These are phyloP conservation scores for Atherinosoma microstoma DNA, from an alignment of 2,797 vertebrate species.

Conservation along the genomic window DNA sequence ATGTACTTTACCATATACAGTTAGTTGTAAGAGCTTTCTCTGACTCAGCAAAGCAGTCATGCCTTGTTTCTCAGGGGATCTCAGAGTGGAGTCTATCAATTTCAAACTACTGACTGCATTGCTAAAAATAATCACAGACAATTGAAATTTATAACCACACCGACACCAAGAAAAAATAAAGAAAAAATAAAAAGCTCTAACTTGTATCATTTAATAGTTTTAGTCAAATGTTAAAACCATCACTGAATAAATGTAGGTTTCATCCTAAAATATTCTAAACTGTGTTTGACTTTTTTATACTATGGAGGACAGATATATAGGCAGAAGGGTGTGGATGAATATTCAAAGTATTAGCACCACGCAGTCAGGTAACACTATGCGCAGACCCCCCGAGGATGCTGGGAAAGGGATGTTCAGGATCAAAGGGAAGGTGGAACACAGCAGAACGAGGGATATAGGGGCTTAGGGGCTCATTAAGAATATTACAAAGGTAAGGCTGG, in stretches of 20 bases:
- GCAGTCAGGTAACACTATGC: conserved; percentile 69
- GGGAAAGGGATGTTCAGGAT: conserved; percentile 80
- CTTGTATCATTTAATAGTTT: not conserved
- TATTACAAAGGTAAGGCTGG: conserved; percentile 82
- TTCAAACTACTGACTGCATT: conserved; percentile 19
- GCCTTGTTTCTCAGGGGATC: conserved; percentile 27
- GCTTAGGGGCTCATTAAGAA: conserved; percentile 85
- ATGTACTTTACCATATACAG: not conserved
- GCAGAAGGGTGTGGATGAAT: conserved; percentile 65
- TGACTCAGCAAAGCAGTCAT: conserved; percentile 7
- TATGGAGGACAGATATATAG: conserved; percentile 56
- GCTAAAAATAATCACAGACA: conserved; percentile 27
- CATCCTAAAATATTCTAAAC: conserved; percentile 38
- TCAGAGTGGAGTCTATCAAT: conserved; percentile 3
- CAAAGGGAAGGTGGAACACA: conserved; percentile 79
- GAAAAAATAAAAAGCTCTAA: conserved; percentile 5
- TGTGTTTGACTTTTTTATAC: conserved; percentile 58
- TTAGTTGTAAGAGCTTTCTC: conserved; percentile 12
- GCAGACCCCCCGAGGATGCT: conserved; percentile 73
- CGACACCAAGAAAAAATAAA: too few species aligned
- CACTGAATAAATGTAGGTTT: conserved; percentile 10
- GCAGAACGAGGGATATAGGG: conserved; percentile 79
- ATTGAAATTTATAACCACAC: conserved; percentile 11
- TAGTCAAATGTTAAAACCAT: conserved; percentile 13
- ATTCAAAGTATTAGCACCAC: conserved; percentile 71